Conservation (phyloP, 2,113 vertebrate genomes). For the Thalassarche chlororhynchos region DNA sequence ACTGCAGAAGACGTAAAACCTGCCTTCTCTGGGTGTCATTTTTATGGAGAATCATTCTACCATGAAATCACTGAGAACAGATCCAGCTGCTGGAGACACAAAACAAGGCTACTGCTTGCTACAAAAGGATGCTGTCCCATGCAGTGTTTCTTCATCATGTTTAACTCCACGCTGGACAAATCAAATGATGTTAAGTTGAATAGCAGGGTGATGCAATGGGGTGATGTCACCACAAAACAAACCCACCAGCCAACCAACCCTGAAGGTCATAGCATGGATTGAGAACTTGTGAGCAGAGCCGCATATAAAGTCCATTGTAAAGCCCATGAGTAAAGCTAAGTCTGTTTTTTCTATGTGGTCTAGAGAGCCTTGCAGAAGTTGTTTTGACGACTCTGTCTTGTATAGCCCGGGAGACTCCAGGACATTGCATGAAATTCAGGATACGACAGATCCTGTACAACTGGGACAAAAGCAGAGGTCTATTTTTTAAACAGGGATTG, state of each 20-base stretch:
- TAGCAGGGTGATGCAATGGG: neutral
- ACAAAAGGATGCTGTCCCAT: neutral
- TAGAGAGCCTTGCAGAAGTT: neutral
- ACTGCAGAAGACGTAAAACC: neutral
- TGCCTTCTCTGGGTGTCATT: neutral
- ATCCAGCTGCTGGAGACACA: neutral
- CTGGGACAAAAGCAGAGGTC: neutral
- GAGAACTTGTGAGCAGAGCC: neutral
- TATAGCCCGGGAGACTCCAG: neutral
- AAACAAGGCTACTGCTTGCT: neutral
- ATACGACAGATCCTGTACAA: neutral
- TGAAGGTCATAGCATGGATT: neutral
- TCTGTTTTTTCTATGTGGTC: rapidly evolving
- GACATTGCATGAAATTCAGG: neutral
- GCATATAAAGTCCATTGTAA: neutral
- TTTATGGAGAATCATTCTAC: neutral
- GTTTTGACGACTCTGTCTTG: neutral
- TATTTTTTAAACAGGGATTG: neutral
- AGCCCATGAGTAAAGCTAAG: neutral
- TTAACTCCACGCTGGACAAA: neutral
- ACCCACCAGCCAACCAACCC: neutral
- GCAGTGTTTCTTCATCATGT: rapidly evolving
- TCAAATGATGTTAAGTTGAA: neutral
- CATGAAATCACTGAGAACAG: neutral
- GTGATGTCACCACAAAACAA: neutral